Conservation (phyloP, 1,140 invertebrate genomes). For the Anadara kagoshimensis region DNA sequence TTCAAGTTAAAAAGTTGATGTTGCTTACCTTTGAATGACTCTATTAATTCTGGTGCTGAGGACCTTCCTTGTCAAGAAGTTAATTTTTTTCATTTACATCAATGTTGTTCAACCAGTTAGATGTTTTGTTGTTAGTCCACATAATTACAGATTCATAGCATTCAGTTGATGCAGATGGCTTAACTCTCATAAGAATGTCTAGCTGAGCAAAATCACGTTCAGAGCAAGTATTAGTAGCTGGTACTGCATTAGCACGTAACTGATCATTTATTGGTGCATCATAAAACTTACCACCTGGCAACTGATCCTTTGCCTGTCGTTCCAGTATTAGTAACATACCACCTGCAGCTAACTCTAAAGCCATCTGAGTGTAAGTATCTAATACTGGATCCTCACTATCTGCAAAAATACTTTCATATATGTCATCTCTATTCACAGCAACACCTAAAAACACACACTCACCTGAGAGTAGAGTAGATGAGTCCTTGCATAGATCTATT, state of each 20-base stretch:
- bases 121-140: slow-evolving; percentile 18
- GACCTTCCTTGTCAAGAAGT: slow-evolving; percentile 15
- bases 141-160: slow-evolving; percentile 14
- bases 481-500: slow-evolving; percentile 3
- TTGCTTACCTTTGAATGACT: slow-evolving; percentile 13
- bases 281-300: slow-evolving; percentile 21
- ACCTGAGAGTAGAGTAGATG: neutral
- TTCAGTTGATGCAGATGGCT: slow-evolving; percentile 21
- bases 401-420: slow-evolving; percentile 10
- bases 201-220: slow-evolving; percentile 38
- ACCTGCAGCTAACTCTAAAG: slow-evolving; percentile 13
- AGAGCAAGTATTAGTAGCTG: slow-evolving; percentile 27
- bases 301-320: slow-evolving; percentile 33
- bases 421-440: slow-evolving; percentile 4
- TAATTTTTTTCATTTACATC: slow-evolving; percentile 3
- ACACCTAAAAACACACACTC: slow-evolving; percentile 7
- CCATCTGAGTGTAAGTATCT: slow-evolving; percentile 35
- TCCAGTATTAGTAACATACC: slow-evolving; percentile 34
- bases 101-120: neutral
- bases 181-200: slow-evolving; percentile 24
- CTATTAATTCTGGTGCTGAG: slow-evolving; percentile 5
- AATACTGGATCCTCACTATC: slow-evolving; percentile 1
- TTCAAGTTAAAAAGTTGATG: slow-evolving; percentile 16
- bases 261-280: slow-evolving; percentile 5
- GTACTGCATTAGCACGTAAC: neutral